Conservation (phyloP, 2,888 invertebrate genomes). For the Temnothorax ravouxi region DNA sequence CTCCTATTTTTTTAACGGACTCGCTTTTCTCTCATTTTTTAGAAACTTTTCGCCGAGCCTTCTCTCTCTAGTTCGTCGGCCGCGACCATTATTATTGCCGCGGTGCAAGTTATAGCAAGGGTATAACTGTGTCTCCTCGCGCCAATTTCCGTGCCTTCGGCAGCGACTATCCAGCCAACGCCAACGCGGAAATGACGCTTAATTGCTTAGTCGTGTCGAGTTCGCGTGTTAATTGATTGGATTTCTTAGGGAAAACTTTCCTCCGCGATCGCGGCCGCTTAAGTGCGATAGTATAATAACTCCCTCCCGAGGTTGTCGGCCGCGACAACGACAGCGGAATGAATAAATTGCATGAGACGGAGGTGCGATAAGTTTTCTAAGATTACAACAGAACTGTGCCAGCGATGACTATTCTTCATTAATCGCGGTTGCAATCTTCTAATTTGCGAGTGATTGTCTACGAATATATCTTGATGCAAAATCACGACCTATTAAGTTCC, state of each 20-base stretch:
- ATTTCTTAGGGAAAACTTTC: conserved; percentile 69
- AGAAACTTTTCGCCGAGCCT: conserved; percentile 44
- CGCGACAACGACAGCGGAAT: conserved; percentile 51
- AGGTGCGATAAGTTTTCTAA: conserved; percentile 32
- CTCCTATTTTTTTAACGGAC: background rate
- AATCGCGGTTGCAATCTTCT: conserved; percentile 7
- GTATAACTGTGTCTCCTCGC: conserved; percentile 12
- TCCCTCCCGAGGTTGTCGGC: conserved; percentile 19
- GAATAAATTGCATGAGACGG: conserved; percentile 61
- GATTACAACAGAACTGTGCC: conserved; percentile 11
- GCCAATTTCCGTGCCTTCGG: conserved; percentile 29
- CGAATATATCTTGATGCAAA: background rate
- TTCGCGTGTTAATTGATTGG: conserved; percentile 72
- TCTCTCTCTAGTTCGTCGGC: background rate
- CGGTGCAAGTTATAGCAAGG: conserved; percentile 47
- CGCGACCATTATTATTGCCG: conserved; percentile 52
- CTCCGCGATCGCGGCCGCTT: conserved; percentile 53
- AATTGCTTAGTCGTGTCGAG: conserved; percentile 72
- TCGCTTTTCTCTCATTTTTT: background rate
- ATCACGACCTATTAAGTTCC: background rate
- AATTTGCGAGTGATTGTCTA: background rate
- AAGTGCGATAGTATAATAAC: conserved; percentile 63
- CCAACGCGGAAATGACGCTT: conserved; percentile 56
- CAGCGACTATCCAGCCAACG: conserved; percentile 45
- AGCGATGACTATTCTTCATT: conserved; percentile 28